Conservation (phyloP, 1,140 invertebrate species). For the Apis cerana region DNA sequence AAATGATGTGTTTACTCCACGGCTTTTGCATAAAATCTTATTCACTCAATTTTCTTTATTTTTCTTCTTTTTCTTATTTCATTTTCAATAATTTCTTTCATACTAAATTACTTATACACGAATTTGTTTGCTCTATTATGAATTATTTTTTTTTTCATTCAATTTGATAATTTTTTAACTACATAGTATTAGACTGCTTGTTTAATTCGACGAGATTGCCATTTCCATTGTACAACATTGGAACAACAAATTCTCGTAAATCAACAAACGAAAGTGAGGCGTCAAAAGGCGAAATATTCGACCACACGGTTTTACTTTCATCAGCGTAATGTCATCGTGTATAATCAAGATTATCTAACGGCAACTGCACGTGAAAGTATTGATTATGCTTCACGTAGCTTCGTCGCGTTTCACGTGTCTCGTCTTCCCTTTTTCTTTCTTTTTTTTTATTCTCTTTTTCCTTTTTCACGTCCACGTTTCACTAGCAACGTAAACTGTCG, state of each 20-base stretch:
- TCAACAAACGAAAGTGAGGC: background rate
- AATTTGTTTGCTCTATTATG: background rate
- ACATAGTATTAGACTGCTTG: too few species aligned
- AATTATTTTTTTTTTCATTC: background rate
- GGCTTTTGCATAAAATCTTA: background rate
- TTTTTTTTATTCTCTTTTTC: background rate
- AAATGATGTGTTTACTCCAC: background rate
- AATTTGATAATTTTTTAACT: background rate
- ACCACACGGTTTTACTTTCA: background rate
- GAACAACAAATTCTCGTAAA: too few species aligned
- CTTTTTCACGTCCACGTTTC: background rate
- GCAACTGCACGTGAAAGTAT: constrained; percentile 33
- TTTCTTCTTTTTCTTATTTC: background rate
- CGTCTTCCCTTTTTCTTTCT: background rate
- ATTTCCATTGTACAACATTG: too few species aligned
- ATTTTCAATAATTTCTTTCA: background rate
- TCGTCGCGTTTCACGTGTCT: constrained; percentile 22
- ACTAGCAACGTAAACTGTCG: background rate
- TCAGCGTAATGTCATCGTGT: constrained; percentile 21
- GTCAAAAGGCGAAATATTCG: background rate
- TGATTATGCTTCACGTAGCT: constrained; percentile 42
- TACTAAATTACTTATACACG: background rate
- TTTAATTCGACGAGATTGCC: too few species aligned
- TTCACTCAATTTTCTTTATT: background rate
- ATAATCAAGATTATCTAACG: constrained; percentile 29